Conservation (phyloP, 1,140 invertebrate species). For the Caligus rogercresseyi region DNA sequence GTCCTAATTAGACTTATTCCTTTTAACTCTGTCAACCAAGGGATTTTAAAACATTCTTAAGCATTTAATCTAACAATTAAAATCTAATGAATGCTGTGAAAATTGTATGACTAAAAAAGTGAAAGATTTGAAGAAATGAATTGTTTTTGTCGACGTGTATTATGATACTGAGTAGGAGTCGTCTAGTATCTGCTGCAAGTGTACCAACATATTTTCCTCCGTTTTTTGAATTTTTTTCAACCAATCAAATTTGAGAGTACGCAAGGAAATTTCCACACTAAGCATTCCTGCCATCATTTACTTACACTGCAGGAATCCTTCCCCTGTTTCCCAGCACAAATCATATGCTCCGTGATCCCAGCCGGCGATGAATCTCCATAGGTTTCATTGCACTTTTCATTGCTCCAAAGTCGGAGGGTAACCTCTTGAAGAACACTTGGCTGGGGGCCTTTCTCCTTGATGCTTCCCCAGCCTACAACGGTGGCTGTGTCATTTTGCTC, state of each 20-base stretch:
- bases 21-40: too few relatives aligned
- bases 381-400: conserved; percentile 51
- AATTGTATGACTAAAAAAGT: too few relatives aligned
- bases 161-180: too few relatives aligned
- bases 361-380: conserved; percentile 68
- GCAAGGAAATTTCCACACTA: neutral
- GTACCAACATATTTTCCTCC: too few relatives aligned
- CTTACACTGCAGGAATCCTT: conserved; percentile 75
- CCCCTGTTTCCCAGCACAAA: conserved; percentile 59
- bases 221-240: neutral
- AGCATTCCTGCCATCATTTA: conserved; percentile 20
- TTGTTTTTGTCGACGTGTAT: too few relatives aligned
- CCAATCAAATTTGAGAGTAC: too few relatives aligned
- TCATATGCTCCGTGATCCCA: conserved; percentile 64
- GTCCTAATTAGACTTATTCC: too few relatives aligned
- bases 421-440: conserved; percentile 44
- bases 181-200: too few relatives aligned
- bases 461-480: conserved; percentile 65
- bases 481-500: conserved; percentile 45
- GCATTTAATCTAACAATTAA: too few relatives aligned
- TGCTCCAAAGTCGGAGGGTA: conserved; percentile 61
- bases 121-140: too few relatives aligned
- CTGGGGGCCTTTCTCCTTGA: conserved; percentile 48
- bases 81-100: too few relatives aligned
- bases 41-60: too few relatives aligned